phyloP scores from a whole-genome alignment of 2,113 vertebrate species.

The Nycticebus coucang region DNA sequence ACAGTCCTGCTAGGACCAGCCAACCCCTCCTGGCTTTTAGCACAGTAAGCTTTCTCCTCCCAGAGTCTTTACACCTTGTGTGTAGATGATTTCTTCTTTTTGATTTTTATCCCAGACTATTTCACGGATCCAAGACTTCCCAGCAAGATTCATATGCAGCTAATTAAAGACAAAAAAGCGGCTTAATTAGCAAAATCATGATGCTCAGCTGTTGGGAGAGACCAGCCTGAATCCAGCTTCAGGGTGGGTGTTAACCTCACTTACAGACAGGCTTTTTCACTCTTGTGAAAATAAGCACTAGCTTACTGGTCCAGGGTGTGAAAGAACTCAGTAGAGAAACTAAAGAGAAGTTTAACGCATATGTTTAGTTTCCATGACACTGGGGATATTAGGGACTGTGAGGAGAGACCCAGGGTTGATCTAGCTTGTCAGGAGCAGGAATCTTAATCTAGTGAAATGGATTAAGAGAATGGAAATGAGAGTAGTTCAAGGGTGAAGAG shows the following conservation, averaged over 20 bases:
- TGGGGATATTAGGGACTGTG: not conserved
- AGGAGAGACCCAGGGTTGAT: not conserved
- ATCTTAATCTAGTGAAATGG: not conserved
- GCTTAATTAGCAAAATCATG: slow-evolving; percentile 65
- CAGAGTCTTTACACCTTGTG: not conserved
- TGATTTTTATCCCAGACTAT: slow-evolving; percentile 78
- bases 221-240: slow-evolving; percentile 31
- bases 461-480: not conserved
- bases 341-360: not conserved
- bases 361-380: not conserved
- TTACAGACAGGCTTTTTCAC: not conserved
- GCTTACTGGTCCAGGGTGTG: slow-evolving; percentile 10
- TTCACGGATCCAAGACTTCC: slow-evolving; percentile 83
- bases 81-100: slow-evolving; percentile 35
- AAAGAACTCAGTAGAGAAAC: not conserved
- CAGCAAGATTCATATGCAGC: slow-evolving; percentile 74
- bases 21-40: not conserved
- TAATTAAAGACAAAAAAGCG: slow-evolving; percentile 70
- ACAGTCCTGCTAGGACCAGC: not conserved
- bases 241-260: slow-evolving; percentile 56
- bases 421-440: not conserved
- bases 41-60: not conserved
- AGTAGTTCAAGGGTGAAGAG: not conserved
- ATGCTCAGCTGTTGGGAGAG: slow-evolving; percentile 60
- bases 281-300: not conserved